Conservation (phyloP, 1,140 invertebrate species). For the Linepithema humile region DNA sequence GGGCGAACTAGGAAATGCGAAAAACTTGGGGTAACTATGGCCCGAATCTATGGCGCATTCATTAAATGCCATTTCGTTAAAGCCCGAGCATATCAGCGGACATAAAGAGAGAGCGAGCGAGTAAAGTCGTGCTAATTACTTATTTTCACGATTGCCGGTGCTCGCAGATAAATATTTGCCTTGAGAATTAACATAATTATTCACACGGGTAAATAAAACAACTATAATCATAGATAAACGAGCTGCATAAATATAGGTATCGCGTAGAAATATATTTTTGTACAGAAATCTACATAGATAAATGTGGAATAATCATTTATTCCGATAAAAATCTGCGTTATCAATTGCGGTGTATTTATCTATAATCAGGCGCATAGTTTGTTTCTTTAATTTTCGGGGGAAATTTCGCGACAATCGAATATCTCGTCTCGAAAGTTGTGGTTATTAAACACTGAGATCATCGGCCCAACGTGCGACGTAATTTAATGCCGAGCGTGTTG, state of each 20-base stretch:
- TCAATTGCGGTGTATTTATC: neutral
- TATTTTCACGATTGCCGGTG: neutral
- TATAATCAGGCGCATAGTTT: neutral
- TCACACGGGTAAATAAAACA: neutral
- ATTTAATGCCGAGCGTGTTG: conserved; percentile 39
- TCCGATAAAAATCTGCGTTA: neutral
- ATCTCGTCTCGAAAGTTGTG: neutral
- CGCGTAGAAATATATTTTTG: too few species aligned
- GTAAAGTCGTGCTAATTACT: neutral
- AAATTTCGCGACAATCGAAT: neutral
- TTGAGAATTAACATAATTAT: neutral
- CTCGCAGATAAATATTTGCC: neutral
- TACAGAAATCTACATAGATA: conserved; percentile 33
- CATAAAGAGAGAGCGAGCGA: neutral
- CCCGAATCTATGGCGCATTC: neutral
- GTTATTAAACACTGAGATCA: conserved; percentile 7
- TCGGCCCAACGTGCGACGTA: neutral
- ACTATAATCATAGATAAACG: neutral
- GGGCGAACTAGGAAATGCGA: conserved; percentile 22
- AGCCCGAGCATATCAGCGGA: neutral
- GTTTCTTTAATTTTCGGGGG: neutral
- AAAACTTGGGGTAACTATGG: conserved; percentile 15
- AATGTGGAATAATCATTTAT: neutral
- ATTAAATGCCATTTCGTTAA: neutral
- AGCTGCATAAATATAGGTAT: neutral